phyloP scores from a whole-genome alignment of 37 sponge, comb jelly and placozoan species.

The Mnemiopsis leidyi region DNA sequence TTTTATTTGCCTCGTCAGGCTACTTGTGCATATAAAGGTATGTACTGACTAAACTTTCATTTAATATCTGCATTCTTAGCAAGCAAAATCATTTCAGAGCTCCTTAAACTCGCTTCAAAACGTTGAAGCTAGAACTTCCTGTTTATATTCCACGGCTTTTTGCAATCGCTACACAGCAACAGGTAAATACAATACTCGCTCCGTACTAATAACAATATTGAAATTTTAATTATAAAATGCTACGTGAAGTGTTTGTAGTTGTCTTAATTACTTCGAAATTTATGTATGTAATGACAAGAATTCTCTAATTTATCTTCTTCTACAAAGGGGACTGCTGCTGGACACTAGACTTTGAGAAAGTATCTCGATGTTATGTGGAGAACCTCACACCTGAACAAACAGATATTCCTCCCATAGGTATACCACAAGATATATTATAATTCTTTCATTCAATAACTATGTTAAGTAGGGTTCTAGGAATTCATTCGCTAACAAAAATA shows the following conservation, averaged over 20 bases:
- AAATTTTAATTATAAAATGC: too few relatives aligned
- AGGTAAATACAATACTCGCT: not conserved
- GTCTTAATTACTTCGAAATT: not conserved
- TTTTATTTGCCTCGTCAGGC: too few relatives aligned
- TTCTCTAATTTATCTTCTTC: not conserved
- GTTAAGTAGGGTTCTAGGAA: too few relatives aligned
- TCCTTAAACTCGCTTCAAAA: not conserved
- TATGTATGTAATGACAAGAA: not conserved
- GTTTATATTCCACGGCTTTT: not conserved
- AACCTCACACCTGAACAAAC: not conserved
- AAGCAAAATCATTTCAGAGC: not conserved
- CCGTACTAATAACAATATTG: too few relatives aligned
- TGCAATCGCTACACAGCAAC: not conserved
- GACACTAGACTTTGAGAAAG: not conserved
- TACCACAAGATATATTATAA: too few relatives aligned
- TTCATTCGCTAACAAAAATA: too few relatives aligned
- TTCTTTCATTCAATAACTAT: too few relatives aligned
- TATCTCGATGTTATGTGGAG: not conserved
- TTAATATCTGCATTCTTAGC: not conserved
- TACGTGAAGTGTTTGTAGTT: not conserved
- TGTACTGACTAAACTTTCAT: too few relatives aligned
- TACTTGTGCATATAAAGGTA: too few relatives aligned
- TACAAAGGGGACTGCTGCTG: not conserved
- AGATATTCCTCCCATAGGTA: not conserved
- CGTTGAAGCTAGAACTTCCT: not conserved